Evolutionary conservation across 2,888 invertebrate genomes (phyloP).

Genomic region (Fragum fragum): DNA sequence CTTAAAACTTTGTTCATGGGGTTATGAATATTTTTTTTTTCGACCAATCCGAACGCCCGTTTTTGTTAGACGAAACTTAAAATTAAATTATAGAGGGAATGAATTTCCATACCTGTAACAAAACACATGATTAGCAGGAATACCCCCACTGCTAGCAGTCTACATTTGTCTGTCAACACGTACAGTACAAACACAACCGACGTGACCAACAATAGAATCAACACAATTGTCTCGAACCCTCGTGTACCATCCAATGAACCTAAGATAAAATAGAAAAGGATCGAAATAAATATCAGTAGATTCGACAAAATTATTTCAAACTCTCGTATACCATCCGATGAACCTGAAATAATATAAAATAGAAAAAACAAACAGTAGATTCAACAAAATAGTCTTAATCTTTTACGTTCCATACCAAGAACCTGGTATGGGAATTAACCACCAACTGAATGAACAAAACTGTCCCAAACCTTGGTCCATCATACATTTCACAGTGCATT

Average conservation of each 20-base stretch:
- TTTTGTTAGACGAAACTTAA: too few species aligned
- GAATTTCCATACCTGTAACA: conserved; percentile 56
- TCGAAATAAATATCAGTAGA: conserved; percentile 41
- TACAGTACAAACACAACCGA: conserved; percentile 54
- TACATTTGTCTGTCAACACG: conserved; percentile 56
- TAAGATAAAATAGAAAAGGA: too few species aligned
- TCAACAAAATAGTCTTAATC: conserved; percentile 68
- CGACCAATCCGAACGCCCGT: too few species aligned
- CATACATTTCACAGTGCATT: too few species aligned
- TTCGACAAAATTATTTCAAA: conserved; percentile 69
- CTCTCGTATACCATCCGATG: conserved; percentile 68
- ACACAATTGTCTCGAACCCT: conserved; percentile 69
- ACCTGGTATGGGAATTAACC: too few species aligned
- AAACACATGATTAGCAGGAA: conserved; percentile 43
- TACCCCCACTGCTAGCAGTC: conserved; percentile 54
- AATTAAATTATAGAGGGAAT: too few species aligned
- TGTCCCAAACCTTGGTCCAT: too few species aligned
- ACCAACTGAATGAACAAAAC: too few species aligned
- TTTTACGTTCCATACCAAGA: conserved; percentile 68
- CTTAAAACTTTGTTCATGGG: too few species aligned
- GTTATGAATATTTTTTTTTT: too few species aligned
- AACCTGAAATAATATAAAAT: conserved; percentile 63
- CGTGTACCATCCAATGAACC: conserved; percentile 68
- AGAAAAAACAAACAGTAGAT: conserved; percentile 50
- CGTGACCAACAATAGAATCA: conserved; percentile 60